Conservation (phyloP, 2,113 vertebrate genomes). For the Barbus barbus region DNA sequence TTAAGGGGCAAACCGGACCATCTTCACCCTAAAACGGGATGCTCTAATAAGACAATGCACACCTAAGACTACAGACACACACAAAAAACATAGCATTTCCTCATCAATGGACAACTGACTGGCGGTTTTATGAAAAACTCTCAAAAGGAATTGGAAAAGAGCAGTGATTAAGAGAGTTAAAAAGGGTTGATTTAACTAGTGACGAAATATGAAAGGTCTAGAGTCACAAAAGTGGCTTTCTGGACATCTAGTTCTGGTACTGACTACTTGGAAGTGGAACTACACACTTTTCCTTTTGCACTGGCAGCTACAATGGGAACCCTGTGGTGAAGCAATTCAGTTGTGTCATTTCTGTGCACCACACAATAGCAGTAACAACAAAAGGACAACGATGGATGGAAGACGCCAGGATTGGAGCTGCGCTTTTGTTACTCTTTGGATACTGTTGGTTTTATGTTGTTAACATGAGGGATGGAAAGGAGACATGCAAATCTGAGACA, state of each 20-base stretch:
- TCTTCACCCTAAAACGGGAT: constrained; percentile 14
- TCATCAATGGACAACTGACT: not conserved
- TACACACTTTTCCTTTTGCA: not conserved
- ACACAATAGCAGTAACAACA: not conserved
- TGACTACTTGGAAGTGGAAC: not conserved
- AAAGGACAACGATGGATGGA: not conserved
- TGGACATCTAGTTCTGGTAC: not conserved
- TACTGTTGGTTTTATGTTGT: not conserved
- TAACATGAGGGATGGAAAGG: not conserved
- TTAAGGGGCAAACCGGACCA: constrained; percentile 29
- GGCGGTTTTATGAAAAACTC: not conserved
- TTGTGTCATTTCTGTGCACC: not conserved
- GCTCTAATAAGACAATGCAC: constrained; percentile 25
- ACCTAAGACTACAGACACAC: not conserved
- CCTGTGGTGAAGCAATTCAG: not conserved
- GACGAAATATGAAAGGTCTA: not conserved
- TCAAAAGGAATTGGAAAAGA: not conserved
- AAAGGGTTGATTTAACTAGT: not conserved
- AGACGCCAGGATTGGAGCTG: not conserved
- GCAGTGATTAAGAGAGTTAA: not conserved
- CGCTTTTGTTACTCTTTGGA: not conserved
- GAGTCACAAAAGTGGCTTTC: not conserved
- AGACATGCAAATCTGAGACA: not conserved
- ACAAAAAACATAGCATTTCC: not conserved
- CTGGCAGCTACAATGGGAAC: not conserved